Evolutionary conservation across 2,888 invertebrate species (phyloP), one percentile per base, ranked within the genome.

Genomic region (Parelbella ahira): DNA sequence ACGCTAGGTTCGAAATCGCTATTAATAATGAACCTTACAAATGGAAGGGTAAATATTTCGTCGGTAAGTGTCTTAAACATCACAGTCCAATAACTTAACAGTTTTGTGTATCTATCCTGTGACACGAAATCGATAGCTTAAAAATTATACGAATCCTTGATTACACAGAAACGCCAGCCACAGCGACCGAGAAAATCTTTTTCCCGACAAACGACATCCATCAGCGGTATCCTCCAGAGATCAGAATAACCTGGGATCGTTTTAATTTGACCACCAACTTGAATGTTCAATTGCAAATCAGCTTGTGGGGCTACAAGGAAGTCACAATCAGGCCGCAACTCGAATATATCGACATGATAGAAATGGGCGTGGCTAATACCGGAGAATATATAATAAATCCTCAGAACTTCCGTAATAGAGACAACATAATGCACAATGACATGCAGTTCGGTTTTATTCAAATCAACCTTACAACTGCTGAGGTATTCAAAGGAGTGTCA

Each of bases 231-330:
- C 96, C 96, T 0, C 86, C 89, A 2, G 91, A 93, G 66, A 90
- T 97, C 32, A 90, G 89, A 61, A 93, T 97, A 32, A 91, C 92
- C 8, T 97, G 97, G 97, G 92, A 94, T 60, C 91, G 91, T 15
- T 92, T 91, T 63, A 97, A 97, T 82, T 92, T 97, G 67, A 96
- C 97, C 0, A 90, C 91, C 20, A 95, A 94, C 66, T 81, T 90
- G 19, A 93, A 93, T 60, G 93, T 94, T 0, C 90, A 91, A 29
- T 90, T 97, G 0, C 91, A 92, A 52, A 93, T 97, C 54, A 94
- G 94, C 0, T 73, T 97, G 5, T 97, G 94, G 94, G 97, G 97
- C 0, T 97, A 97, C 78, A 90, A 94, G 34, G 97, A 97, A 75
- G 90, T 92, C 0, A 94, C 93, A 0, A 95, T 94, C 43, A 64